These are phyloP conservation scores for Hypothenemus hampei DNA, from an alignment of 1,140 invertebrate species.

Conservation along the genomic window DNA sequence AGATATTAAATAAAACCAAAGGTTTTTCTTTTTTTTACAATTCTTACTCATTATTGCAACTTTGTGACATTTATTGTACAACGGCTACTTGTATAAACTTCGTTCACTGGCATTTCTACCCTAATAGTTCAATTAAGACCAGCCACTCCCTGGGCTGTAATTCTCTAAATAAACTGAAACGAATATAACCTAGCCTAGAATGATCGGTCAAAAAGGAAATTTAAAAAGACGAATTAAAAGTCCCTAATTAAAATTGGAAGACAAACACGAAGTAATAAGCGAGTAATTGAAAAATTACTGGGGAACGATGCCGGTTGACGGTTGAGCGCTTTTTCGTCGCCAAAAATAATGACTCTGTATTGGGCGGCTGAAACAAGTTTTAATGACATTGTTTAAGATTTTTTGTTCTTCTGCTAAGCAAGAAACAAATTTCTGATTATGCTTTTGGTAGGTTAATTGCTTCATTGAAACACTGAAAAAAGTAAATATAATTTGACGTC, in stretches of 20 bases:
- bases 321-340: constrained; percentile 13
- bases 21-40: too few species aligned
- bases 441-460: too few species aligned
- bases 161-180: not conserved
- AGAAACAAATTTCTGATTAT: too few species aligned
- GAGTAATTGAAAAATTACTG: constrained; percentile 22
- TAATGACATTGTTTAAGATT: not conserved
- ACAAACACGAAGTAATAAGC: constrained; percentile 24
- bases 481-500: too few species aligned
- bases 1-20: too few species aligned
- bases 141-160: not conserved
- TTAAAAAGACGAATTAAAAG: constrained; percentile 18
- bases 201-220: constrained; percentile 4
- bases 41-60: too few species aligned
- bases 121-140: too few species aligned
- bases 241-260: constrained; percentile 24
- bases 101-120: too few species aligned
- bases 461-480: too few species aligned
- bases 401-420: not conserved
- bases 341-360: constrained; percentile 15
- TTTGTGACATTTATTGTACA: too few species aligned
- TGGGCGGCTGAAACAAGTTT: not conserved
- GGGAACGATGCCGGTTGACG: constrained; percentile 14
- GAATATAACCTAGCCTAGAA: not conserved
- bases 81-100: too few species aligned